Evolutionary conservation across 2,888 invertebrate species (phyloP), one percentile per base, ranked within the genome.

Genomic region (Lasioglossum figueresi): DNA sequence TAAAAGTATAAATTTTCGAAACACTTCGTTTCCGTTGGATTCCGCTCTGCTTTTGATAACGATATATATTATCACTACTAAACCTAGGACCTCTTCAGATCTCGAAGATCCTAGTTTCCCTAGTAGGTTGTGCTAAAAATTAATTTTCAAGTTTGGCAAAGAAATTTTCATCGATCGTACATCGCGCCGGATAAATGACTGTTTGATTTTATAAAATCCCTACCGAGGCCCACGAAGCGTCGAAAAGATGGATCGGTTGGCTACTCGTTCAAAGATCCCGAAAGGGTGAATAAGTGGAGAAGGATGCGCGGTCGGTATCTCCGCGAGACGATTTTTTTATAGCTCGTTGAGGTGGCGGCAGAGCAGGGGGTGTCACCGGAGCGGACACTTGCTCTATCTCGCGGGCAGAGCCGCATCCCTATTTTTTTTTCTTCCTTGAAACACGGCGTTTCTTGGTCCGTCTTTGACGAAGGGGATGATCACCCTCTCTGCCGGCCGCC

Each of bases 401-500:
- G 27, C 66, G 66, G 4, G 31, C 34, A 63, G 52, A 66, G 66
- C 1, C 34, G 45, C 27, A 48, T 74, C 52, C n/a, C 31, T 45
- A 19, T 40, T 68, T 72, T 68, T 68, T 75, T 52, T 59, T 66
- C 73, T 83, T 88, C 89, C 86, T 88, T 88, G 89, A 82, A 84
- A 82, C 82, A 66, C n/a, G 52, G 76, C 76, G 73, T 86, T 90
- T 88, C 87, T 87, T 86, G 80, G 86, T 70, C 84, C 86, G 86
- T 91, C 88, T 91, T 91, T 91, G 90, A 91, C 89, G 83, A 84
- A 79, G 81, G 83, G 88, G 84, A 73, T 34, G 48, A 68, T 68
- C 84, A 84, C 87, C 88, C 89, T 84, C 73, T 76, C 73, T n/a
- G 23, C 31, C 48, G 48, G 70, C 77, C 85, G 82, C 71, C 85